Evolutionary conservation across 2,113 vertebrate species (phyloP).

Genomic region (Tachysurus vachellii): DNA sequence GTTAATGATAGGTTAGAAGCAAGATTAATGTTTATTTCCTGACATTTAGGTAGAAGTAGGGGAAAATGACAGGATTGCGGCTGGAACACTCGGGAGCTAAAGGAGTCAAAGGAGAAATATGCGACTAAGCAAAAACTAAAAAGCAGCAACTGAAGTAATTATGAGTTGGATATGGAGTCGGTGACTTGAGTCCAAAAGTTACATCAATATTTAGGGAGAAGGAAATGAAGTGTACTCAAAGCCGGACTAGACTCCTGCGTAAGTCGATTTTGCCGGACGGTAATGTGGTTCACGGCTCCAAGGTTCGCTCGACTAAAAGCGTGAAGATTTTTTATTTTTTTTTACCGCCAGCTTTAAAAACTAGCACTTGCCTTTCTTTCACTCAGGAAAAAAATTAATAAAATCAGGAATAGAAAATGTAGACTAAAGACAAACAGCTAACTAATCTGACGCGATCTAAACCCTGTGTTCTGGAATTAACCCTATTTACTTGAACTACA

Average conservation of each 20-base stretch:
- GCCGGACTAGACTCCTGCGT: background rate
- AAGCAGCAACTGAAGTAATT: background rate
- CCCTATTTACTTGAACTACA: background rate
- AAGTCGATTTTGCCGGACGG: background rate
- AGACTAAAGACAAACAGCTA: background rate
- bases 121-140: background rate
- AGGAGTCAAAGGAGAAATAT: background rate
- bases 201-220: background rate
- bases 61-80: conserved; percentile 6
- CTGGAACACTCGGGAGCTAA: background rate
- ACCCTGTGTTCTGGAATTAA: background rate
- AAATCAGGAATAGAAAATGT: background rate
- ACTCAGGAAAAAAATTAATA: background rate
- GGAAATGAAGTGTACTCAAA: background rate
- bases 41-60: background rate
- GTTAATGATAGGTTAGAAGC: conserved; percentile 63
- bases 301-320: background rate
- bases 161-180: too few relatives aligned
- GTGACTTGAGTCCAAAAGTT: background rate
- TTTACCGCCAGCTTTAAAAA: background rate
- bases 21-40: conserved; percentile 24
- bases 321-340: background rate
- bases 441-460: background rate
- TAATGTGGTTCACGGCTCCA: background rate
- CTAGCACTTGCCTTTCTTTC: background rate